Evolutionary conservation across 2,113 vertebrate species (phyloP).

Genomic region (Calidris pygmaea): DNA sequence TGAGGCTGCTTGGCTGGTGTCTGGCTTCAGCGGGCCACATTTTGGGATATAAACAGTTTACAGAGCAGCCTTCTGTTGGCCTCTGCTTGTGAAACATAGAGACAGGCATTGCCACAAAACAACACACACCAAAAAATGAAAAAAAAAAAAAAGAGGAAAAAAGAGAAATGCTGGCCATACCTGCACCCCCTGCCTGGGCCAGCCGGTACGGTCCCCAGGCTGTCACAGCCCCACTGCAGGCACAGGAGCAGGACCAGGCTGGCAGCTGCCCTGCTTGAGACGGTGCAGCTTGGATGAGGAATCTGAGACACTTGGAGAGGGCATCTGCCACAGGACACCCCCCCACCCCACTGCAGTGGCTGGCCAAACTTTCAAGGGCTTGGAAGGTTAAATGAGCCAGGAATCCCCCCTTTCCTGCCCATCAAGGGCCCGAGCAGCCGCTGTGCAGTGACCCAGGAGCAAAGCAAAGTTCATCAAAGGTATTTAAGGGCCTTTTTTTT

Average conservation of each 20-base stretch:
- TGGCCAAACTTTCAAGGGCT: neutral
- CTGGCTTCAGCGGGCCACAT: neutral
- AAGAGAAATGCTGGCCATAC: neutral
- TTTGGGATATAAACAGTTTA: neutral
- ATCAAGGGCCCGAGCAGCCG: neutral
- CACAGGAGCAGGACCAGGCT: neutral
- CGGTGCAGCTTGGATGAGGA: accelerated
- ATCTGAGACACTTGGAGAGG: neutral
- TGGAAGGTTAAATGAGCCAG: neutral
- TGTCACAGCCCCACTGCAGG: neutral
- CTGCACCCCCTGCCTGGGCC: neutral
- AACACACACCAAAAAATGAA: neutral
- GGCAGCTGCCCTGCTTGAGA: neutral
- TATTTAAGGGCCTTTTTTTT: neutral
- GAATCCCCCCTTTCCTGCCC: neutral
- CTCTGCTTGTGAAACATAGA: neutral
- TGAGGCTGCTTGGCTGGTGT: neutral
- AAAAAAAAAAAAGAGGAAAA: no score
- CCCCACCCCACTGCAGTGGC: no score
- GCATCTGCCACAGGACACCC: neutral
- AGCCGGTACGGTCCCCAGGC: accelerated
- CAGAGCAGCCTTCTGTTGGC: neutral
- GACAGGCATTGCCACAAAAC: neutral
- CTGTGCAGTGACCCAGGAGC: neutral
- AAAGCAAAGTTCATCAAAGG: neutral